A percentile compares a stretch with the other conserved stretches of the same genome.
These are phyloP conservation scores for Yponomeuta cagnagella DNA, from an alignment of 2,888 invertebrate species.

Conservation along the genomic window DNA sequence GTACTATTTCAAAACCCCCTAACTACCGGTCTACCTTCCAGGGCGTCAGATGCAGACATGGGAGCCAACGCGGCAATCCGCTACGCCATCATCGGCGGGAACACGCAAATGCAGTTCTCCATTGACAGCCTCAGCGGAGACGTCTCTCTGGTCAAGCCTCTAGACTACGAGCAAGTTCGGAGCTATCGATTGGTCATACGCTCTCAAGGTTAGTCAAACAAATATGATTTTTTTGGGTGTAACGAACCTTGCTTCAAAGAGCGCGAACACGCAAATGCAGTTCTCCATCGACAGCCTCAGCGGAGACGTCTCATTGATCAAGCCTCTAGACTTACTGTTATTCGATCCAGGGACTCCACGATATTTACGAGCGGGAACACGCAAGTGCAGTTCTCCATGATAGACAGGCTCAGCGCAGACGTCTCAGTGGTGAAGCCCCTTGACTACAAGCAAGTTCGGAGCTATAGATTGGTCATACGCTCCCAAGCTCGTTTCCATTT, in stretches of 20 bases:
- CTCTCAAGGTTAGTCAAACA: slow-evolving; percentile 80
- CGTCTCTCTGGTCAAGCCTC: slow-evolving; percentile 87
- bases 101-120: slow-evolving; percentile 93
- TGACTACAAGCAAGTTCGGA: too few relatives aligned
- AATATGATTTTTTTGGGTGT: not conserved
- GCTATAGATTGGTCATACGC: too few relatives aligned
- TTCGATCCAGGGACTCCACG: too few relatives aligned
- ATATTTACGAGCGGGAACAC: slow-evolving; percentile 86
- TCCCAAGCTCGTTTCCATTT: too few relatives aligned
- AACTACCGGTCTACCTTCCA: slow-evolving; percentile 29
- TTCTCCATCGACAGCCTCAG: slow-evolving; percentile 96
- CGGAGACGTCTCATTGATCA: slow-evolving; percentile 92
- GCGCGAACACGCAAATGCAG: slow-evolving; percentile 94
- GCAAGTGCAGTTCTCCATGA: slow-evolving; percentile 92
- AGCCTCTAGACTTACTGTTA: slow-evolving; percentile 82
- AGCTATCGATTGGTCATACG: slow-evolving; percentile 92
- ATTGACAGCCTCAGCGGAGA: slow-evolving; percentile 96
- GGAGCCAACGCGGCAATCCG: slow-evolving; percentile 95
- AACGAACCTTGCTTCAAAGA: too few relatives aligned
- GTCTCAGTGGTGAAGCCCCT: slow-evolving; percentile 87
- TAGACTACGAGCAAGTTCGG: slow-evolving; percentile 92
- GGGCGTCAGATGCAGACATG: slow-evolving; percentile 94
- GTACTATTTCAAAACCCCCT: too few relatives aligned
- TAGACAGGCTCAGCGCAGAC: slow-evolving; percentile 92
- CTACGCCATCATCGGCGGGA: slow-evolving; percentile 96